These are phyloP conservation scores for Dermolepida albohirtum DNA, from an alignment of 2,888 invertebrate species.

Conservation along the genomic window DNA sequence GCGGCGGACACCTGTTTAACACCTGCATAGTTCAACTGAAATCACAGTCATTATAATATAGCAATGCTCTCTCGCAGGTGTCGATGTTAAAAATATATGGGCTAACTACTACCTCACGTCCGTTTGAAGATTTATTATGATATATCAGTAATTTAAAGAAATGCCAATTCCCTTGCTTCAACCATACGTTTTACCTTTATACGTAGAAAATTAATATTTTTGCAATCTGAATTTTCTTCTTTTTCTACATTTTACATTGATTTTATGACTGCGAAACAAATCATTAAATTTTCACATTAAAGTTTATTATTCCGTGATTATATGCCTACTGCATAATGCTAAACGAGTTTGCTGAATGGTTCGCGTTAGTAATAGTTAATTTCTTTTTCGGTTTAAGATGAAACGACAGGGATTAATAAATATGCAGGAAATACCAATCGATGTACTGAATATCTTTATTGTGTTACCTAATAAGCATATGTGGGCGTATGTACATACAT, in stretches of 20 bases:
- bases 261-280: not conserved
- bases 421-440: not conserved
- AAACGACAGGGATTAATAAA: conserved; percentile 5
- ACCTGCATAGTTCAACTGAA: conserved; percentile 56
- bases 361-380: conserved; percentile 14
- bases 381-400: conserved; percentile 2
- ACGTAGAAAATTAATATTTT: conserved; percentile 7
- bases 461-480: not conserved
- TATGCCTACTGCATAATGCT: not conserved
- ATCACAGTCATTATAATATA: conserved; percentile 51
- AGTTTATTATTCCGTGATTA: conserved; percentile 14
- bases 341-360: not conserved
- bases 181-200: not conserved
- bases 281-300: conserved; percentile 22
- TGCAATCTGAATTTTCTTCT: not conserved
- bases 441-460: conserved; percentile 7
- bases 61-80: conserved; percentile 52
- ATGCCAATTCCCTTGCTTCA: conserved; percentile 28
- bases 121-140: conserved; percentile 28
- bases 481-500: not conserved
- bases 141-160: conserved; percentile 36
- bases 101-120: conserved; percentile 50
- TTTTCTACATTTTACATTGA: not conserved
- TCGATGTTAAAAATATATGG: conserved; percentile 54
- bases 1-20: conserved; percentile 51